Base-by-base conservation (phyloP, 2,888 invertebrate species). In the Noctua comes region DNA sequence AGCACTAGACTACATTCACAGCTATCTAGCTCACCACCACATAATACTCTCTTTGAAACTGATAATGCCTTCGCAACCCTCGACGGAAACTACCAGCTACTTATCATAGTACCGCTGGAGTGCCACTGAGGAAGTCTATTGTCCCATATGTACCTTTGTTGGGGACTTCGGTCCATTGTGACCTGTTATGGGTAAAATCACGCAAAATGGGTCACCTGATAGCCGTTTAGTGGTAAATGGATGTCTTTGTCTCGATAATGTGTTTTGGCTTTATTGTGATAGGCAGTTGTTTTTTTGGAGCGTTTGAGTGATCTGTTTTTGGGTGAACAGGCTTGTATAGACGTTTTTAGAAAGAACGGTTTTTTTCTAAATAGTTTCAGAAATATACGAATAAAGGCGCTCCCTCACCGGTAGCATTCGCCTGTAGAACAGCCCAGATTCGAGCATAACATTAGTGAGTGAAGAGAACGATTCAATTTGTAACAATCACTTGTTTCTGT, bases 21-120 rank as follows among this genome's bases (percentile, higher is more conserved):
- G 27, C 51, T 40, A 81, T 48, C 75, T 68, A 80, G 31, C 62
- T 80, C 36, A 36, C 27, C 27, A n/a, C 40, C 18, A 65, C 36
- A 79, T 79, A 79, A 74, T 68, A 84, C n/a, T 51, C 18, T 80
- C 70, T 80, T 66, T 16, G 27, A n/a, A 68, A 36, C 31, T 68
- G 68, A 84, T 83, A 84, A 83, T 70, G 46, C 51, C 65, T 76
- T 13, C 43, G 36, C 74, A 74, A 84, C 84, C 77, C 85, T 84
- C 31, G 48, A 65, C 81, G 71, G 82, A 65, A 84, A 81, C 82
- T 81, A 81, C 51, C 65, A 62, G 75, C 65, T 69, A 81, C 71
- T 77, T 51, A 51, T 24, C 31, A 51, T 73, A 73, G 76, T 57
- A 76, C 69, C 51, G n/a, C 62, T 66, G 65, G 66, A 74, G 79